phyloP scores from a whole-genome alignment of 2,113 vertebrate genomes.

The Pipa parva region DNA sequence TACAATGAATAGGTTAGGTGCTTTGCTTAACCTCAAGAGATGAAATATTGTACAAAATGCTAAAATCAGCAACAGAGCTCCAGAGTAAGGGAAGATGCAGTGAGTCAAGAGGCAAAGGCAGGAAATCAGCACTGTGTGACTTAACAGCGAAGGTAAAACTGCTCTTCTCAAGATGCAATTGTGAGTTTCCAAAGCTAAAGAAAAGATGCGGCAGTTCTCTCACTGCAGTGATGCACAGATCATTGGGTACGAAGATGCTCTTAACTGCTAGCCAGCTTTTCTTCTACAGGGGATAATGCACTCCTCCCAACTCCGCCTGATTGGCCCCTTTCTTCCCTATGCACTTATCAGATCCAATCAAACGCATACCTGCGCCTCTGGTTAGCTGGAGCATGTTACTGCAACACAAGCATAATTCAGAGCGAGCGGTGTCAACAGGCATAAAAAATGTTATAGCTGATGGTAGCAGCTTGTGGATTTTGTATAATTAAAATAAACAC shows the following conservation, averaged over 20 bases:
- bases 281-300: background rate
- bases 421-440: background rate
- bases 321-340: background rate
- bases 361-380: background rate
- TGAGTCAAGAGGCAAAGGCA: background rate
- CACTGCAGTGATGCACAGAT: background rate
- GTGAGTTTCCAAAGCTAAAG: background rate
- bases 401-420: constrained; percentile 1
- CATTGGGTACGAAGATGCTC: constrained; percentile 5
- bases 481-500: background rate
- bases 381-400: background rate
- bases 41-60: background rate
- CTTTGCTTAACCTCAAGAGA: background rate
- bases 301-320: background rate
- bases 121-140: too few relatives aligned
- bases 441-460: background rate
- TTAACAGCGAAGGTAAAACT: too few relatives aligned
- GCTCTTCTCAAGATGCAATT: background rate
- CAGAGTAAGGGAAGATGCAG: background rate
- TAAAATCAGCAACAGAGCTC: background rate
- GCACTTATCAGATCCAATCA: background rate
- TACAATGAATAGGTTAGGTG: background rate
- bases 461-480: background rate
- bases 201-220: background rate
- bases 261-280: background rate